Evolutionary conservation across 2,113 vertebrate genomes (phyloP).

Genomic region (Hucho hucho): DNA sequence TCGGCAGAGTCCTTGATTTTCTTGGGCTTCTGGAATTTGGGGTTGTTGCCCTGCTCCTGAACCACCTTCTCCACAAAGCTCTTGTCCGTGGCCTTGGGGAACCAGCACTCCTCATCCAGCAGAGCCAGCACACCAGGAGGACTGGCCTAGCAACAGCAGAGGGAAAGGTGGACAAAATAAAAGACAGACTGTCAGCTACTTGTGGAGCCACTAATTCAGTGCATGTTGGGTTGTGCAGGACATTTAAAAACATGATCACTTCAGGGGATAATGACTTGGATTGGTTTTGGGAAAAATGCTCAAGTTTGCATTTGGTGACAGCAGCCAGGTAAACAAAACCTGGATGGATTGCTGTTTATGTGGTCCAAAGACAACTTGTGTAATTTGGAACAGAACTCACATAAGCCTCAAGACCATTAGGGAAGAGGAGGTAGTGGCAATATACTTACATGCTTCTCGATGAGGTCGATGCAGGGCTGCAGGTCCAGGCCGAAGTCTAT

Average conservation of each 20-base stretch:
- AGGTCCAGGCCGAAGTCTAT: conserved; percentile 90
- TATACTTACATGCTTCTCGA: conserved; percentile 89
- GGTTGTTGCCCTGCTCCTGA: conserved; percentile 92
- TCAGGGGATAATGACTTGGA: no score
- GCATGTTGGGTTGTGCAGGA: no score
- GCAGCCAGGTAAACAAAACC: no score
- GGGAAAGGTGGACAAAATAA: conserved; percentile 10
- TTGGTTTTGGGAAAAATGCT: no score
- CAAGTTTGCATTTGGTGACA: no score
- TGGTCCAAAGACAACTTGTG: neutral
- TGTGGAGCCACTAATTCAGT: no score
- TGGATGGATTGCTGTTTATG: no score
- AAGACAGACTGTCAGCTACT: neutral
- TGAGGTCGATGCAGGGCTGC: conserved; percentile 91
- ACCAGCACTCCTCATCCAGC: conserved; percentile 98
- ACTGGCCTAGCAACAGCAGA: conserved; percentile 77
- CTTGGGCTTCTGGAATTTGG: conserved; percentile 97
- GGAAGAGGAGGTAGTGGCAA: neutral
- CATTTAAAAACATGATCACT: no score
- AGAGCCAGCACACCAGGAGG: conserved; percentile 94
- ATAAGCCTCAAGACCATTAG: no score
- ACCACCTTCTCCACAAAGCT: conserved; percentile 97
- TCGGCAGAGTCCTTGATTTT: conserved; percentile 98
- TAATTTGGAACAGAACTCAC: neutral
- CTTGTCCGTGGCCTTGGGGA: conserved; percentile 97